phyloP scores from a whole-genome alignment of 1,140 invertebrate species.

The Procambarus clarkii region DNA sequence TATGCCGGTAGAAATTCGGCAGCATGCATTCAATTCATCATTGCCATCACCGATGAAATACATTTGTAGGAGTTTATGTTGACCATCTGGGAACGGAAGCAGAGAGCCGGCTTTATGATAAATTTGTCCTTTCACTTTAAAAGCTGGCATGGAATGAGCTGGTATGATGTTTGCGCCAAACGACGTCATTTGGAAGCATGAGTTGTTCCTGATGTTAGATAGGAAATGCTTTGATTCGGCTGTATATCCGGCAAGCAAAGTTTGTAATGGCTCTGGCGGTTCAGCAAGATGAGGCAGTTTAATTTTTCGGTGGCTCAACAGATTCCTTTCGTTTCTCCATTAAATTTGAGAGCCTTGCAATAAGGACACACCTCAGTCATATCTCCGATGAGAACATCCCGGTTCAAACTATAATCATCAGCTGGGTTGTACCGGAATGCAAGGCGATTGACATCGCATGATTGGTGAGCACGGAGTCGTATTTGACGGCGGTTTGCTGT shows the following conservation, averaged over 20 bases:
- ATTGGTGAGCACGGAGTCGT: too few species aligned
- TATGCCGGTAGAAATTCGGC: background rate
- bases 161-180: too few species aligned
- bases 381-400: background rate
- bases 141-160: background rate
- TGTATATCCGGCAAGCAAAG: background rate
- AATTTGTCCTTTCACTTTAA: constrained; percentile 27
- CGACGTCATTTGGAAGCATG: constrained; percentile 1
- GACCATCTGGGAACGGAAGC: background rate
- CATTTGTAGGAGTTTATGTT: constrained; percentile 15
- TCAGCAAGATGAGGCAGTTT: background rate
- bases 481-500: too few species aligned
- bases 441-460: too few species aligned
- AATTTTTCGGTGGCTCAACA: constrained; percentile 14
- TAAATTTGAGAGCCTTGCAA: constrained; percentile 10
- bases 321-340: background rate
- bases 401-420: too few species aligned
- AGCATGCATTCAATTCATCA: background rate
- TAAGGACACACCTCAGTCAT: constrained; percentile 8
- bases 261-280: constrained; percentile 10
- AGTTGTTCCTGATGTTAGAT: background rate
- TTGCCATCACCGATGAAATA: constrained; percentile 19
- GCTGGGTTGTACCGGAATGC: too few species aligned
- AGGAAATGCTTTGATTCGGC: constrained; percentile 21
- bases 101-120: constrained; percentile 23